phyloP scores from a whole-genome alignment of 2,113 vertebrate species.

The Vidua chalybeata region DNA sequence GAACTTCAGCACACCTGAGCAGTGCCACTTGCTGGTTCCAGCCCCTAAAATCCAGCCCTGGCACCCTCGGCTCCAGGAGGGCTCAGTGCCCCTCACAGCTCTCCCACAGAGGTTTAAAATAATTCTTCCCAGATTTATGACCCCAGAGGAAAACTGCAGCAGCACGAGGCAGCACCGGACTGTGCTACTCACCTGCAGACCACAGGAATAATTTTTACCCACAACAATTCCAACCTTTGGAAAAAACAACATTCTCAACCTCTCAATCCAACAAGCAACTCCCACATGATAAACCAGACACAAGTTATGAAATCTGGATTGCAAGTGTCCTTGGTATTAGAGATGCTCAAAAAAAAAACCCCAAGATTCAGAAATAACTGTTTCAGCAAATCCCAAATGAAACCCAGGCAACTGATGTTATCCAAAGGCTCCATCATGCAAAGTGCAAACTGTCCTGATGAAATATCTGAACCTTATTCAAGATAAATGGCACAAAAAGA shows the following conservation, averaged over 20 bases:
- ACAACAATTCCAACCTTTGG: background rate
- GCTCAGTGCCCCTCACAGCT: background rate
- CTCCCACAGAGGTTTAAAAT: background rate
- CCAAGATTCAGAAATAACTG: background rate
- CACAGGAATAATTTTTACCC: background rate
- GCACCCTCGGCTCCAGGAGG: background rate
- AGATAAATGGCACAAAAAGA: background rate
- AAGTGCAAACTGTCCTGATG: background rate
- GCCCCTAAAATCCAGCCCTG: background rate
- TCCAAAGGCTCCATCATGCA: background rate
- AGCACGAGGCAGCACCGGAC: background rate
- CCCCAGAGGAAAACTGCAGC: background rate
- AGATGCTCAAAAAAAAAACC: background rate
- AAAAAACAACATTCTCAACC: background rate
- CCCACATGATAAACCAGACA: background rate
- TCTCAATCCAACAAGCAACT: background rate
- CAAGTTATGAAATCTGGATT: fast-evolving
- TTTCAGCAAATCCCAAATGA: background rate
- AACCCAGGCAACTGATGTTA: background rate
- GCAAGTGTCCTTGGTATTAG: background rate
- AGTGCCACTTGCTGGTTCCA: background rate
- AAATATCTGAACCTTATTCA: background rate
- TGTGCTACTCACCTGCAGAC: background rate
- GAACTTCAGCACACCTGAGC: background rate
- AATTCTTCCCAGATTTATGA: background rate